Conservation (phyloP, 2,113 vertebrate genomes). For the Malurus alboscapulatus region DNA sequence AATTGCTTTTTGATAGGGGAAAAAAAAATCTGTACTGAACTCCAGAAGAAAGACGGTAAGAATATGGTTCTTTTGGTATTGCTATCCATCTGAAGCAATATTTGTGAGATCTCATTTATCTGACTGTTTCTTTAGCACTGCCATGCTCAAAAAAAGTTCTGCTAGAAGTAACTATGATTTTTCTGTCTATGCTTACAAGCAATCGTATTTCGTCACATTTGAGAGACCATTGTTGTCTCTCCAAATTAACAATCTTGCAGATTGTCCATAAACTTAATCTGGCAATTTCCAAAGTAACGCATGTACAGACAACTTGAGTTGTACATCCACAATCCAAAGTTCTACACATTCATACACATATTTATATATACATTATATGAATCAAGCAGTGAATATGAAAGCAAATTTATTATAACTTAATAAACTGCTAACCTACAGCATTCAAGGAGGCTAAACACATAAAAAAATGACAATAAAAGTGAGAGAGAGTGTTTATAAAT, state of each 20-base stretch:
- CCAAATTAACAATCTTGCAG: background rate
- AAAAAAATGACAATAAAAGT: background rate
- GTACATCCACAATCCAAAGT: background rate
- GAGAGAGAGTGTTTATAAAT: background rate
- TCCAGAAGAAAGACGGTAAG: background rate
- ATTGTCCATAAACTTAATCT: background rate
- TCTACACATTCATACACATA: rapidly evolving
- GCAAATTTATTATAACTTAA: background rate
- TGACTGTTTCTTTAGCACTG: background rate
- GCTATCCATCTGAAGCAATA: background rate
- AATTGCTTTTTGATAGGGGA: background rate
- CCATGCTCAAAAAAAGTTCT: background rate
- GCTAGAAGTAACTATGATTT: background rate
- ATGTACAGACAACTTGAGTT: background rate
- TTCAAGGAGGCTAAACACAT: background rate
- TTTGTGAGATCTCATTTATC: background rate
- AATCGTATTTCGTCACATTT: background rate
- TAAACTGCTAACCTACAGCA: background rate
- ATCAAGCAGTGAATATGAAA: background rate
- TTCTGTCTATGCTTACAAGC: background rate
- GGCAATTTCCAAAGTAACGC: background rate
- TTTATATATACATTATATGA: background rate
- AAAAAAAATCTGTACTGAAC: background rate
- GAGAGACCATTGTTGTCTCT: background rate
- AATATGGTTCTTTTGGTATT: background rate